phyloP scores from a whole-genome alignment of 2,888 invertebrate species.

The Rugalucina vietnamica region DNA sequence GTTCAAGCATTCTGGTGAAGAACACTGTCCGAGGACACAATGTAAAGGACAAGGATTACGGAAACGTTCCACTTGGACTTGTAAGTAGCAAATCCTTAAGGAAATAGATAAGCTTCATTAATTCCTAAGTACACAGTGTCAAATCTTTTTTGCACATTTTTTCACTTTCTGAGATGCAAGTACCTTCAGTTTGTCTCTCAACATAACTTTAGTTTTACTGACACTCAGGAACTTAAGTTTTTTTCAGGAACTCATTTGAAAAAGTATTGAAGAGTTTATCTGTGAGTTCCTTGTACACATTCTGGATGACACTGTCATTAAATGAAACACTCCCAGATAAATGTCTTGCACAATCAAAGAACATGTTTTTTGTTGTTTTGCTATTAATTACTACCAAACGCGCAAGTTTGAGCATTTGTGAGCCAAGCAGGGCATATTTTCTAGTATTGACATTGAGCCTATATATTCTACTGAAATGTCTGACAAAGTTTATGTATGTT shows the following conservation, averaged over 20 bases:
- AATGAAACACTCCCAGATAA: background rate
- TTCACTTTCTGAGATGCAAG: background rate
- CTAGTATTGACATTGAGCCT: conserved; percentile 1
- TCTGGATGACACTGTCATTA: background rate
- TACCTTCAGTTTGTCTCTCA: conserved; percentile 1
- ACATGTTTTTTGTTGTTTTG: background rate
- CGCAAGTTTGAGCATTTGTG: background rate
- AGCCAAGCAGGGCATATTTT: background rate
- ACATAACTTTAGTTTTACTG: background rate
- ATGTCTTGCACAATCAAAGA: background rate
- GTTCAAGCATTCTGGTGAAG: background rate
- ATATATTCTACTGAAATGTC: background rate
- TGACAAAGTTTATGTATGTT: background rate
- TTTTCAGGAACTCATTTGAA: background rate
- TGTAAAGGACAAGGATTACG: background rate
- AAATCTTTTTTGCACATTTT: background rate
- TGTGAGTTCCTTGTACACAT: background rate
- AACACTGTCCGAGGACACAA: background rate
- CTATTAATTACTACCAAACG: background rate
- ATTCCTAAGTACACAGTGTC: background rate
- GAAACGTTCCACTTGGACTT: conserved; percentile 4
- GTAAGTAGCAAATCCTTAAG: background rate
- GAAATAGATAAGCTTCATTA: background rate
- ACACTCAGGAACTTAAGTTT: conserved; percentile 4
- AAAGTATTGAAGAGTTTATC: background rate